Base-by-base conservation (phyloP, 2,797 vertebrate species). In the Poeciliopsis turneri region DNA sequence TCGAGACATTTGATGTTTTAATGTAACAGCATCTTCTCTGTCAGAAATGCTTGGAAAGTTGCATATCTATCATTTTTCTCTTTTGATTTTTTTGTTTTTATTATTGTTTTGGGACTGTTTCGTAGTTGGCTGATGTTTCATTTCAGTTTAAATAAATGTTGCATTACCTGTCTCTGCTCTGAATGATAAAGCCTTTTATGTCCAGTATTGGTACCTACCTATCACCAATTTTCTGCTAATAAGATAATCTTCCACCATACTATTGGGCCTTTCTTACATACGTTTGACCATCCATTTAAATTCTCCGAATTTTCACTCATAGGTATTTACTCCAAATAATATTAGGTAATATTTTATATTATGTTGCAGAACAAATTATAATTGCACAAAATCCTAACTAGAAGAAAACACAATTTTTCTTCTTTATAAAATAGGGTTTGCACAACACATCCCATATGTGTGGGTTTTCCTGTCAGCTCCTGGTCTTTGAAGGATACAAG, bases 401-500 rank as follows among this genome's bases (percentile, higher is more conserved):
- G 18, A 43, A 43, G 12, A 43, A 43, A 69, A 43, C 5, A 5
- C 3, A 3, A 3, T 36, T 30, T 30, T 18, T n/a, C 49, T 11
- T 72, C 1, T 72, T 20, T 18, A 43, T 25, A 23, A 51, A 51
- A 72, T 73, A 7, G 5, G 23, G 25, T 45, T 28, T 87, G 41
- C 49, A 77, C 30, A 78, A 46, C 66, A 79, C 28, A 78, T 49
- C 45, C 69, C 45, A 47, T 82, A 61, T 77, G 45, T 72, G 55
- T 78, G 57, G 20, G 75, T 49, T 80, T 78, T 81, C 39, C 75
- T 68, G 76, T 90, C 83, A 84, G 78, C 46, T 36, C 80, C 49
- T 36, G 79, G 75, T 89, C 82, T 82, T 78, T 88, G 79, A 84
- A 46, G 39, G 55, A 83, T 82, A 76, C 64, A 83, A 81, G 75